Evolutionary conservation across 1,140 invertebrate species (phyloP), one percentile per base, ranked within the genome.

Genomic region (Myzus persicae): DNA sequence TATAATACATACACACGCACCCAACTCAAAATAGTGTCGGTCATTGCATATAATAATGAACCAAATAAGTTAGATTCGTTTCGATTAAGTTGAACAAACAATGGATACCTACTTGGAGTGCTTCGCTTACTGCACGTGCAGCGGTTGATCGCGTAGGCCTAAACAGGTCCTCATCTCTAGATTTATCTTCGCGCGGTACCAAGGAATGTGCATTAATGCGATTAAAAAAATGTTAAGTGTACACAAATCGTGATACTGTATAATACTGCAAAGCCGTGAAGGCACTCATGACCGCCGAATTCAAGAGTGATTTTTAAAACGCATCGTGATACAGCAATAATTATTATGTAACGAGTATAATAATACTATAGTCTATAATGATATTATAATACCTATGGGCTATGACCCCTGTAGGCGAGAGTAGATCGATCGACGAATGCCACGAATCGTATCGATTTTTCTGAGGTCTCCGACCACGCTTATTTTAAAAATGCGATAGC

Each of bases 211-310:
- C 36, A 84, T 51, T 51, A 51, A 51, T 44, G 22, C 20, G 88
- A 46, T 59, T 59, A 90, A 40, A 89, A 88, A n/a, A 76, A 51
- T 11, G 6, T 26, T 42, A 44, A 42, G 40, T 26, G 2, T n/a
- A 85, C 84, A 31, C 18, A 85, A 85, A 85, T 85, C 87, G 87
- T 46, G 87, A 88, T 88, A 9, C 31, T 22, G n/a, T 36, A 48
- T 36, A 36, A n/a, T 54, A 46, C 6, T 20, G 26, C n/a, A 59
- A 1, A 8, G 14, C 42, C 42, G 14, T 46, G 44, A 22, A 88
- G 31, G 85, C 31, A 36, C 44, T 42, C 31, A 54, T 38, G 36
- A 44, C 59, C 87, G 51, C 11, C 26, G 38, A 24, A 26, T 90
- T 42, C 89, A 38, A 90, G 51, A 40, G 9, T 90, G 51, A n/a